Conservation (phyloP, 2,888 invertebrate genomes). For the Leucania comma region DNA sequence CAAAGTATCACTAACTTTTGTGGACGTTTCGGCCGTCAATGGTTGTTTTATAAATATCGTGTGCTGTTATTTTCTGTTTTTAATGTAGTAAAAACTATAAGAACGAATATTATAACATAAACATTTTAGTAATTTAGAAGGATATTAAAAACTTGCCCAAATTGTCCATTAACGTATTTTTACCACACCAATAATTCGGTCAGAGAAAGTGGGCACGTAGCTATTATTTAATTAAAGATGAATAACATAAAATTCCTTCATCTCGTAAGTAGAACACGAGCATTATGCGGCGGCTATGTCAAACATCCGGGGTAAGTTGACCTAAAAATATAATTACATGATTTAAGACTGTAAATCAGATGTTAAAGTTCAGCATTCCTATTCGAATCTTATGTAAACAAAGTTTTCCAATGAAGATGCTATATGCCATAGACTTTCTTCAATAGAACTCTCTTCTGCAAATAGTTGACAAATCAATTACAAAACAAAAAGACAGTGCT, state of each 20-base stretch:
- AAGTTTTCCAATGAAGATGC: background rate
- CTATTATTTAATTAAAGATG: constrained; percentile 67
- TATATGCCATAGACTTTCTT: background rate
- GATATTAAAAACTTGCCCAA: constrained; percentile 5
- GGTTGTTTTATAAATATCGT: constrained; percentile 17
- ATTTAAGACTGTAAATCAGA: background rate
- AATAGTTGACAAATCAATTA: background rate
- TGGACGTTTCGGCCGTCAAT: constrained; percentile 29
- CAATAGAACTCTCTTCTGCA: background rate
- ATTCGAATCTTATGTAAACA: constrained; percentile 15
- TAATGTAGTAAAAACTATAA: background rate
- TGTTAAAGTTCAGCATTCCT: background rate
- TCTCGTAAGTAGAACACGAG: constrained; percentile 66
- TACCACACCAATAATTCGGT: constrained; percentile 65
- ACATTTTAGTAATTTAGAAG: background rate
- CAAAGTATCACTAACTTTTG: constrained; percentile 21
- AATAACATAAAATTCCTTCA: constrained; percentile 71
- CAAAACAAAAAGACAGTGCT: too few species aligned
- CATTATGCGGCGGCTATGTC: constrained; percentile 57
- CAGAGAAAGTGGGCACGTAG: constrained; percentile 74
- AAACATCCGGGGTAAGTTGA: constrained; percentile 67
- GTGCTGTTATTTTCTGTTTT: constrained; percentile 17
- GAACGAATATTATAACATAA: constrained; percentile 12
- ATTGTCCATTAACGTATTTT: background rate
- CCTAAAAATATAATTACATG: background rate